phyloP scores from a whole-genome alignment of 1,140 invertebrate species.

The Zaprionus kolodkinae region DNA sequence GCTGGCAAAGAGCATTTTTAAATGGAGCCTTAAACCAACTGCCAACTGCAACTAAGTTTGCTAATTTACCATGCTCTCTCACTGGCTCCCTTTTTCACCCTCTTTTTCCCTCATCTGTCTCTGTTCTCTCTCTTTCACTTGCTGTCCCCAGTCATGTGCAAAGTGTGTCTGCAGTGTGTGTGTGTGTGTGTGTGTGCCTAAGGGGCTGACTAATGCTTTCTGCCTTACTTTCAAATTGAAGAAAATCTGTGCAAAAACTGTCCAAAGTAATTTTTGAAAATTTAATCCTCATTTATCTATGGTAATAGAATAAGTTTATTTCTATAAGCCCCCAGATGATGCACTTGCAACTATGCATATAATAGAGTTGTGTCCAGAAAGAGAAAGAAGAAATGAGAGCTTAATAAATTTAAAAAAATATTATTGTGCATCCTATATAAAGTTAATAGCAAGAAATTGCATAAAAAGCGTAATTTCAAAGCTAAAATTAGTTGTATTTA shows the following conservation, averaged over 20 bases:
- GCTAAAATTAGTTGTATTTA: too few relatives aligned
- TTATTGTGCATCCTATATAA: too few relatives aligned
- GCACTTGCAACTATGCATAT: background rate
- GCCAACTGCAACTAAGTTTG: conserved; percentile 38
- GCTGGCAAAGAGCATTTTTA: conserved; percentile 64
- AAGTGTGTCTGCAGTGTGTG: too few relatives aligned
- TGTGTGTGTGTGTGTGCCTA: background rate
- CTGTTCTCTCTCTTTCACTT: background rate
- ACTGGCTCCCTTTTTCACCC: background rate
- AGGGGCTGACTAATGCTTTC: background rate
- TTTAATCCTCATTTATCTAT: background rate
- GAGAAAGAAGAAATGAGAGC: background rate
- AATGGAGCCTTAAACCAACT: conserved; percentile 45
- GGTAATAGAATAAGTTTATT: background rate
- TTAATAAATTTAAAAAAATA: too few relatives aligned
- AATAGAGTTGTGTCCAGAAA: background rate
- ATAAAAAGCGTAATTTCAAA: too few relatives aligned
- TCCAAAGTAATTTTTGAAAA: background rate
- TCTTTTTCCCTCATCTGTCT: background rate
- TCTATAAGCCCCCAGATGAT: background rate
- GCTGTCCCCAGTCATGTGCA: background rate
- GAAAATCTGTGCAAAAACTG: conserved; percentile 1
- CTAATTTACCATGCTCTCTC: conserved; percentile 68
- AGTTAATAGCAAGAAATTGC: too few relatives aligned
- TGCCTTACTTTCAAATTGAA: background rate